Evolutionary conservation across 2,888 invertebrate species (phyloP), one percentile per base, ranked within the genome.

Genomic region (Sylvicola cinctus): DNA sequence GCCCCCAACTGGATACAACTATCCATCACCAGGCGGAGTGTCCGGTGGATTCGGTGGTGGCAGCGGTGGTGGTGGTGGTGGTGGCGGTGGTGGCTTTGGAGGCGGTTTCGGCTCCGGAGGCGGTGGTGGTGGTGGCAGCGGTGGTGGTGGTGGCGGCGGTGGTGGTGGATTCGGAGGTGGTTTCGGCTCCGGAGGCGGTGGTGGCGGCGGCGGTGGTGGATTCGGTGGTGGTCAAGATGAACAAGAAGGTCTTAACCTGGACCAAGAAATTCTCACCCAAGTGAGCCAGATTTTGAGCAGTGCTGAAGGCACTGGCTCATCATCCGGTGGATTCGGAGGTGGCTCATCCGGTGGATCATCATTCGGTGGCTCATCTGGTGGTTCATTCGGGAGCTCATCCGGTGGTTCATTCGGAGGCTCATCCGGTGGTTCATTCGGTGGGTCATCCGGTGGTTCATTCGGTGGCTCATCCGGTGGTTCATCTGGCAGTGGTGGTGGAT

Each of bases 211-310:
- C 37, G 45, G 48, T 36, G 59, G 62, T 47, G 58, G 63, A 38
- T 66, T 70, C 47, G 72, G 76, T 44, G 81, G 80, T 36, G 70
- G 77, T 45, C 69, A 73, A 44, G 83, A 83, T 44, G 72, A 69
- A 62, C 77, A 78, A 55, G 79, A 80, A 54, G 84, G 84, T 41
- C 78, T 78, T 48, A 69, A 76, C 57, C 80, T 84, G 44, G 83
- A 84, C 60, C 64, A 68, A 25, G 73, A 73, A 42, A 70, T 84
- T 44, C 67, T 84, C 42, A 83, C 84, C 50, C 79, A 83, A 60
- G 73, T 84, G 50, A 74, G 81, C 47, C 78, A 81, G 56, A 81
- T 84, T 59, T 69, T 84, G 43, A 67, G 84, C 46, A 78, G 73
- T 50, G 83, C 83, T 60, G 84, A 84, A 55, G 62, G 8, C 20